Percentiles rank a stretch among this genome's conserved stretches.
These are phyloP conservation scores for Colletes gigas DNA, from an alignment of 1,140 invertebrate species.

Conservation along the genomic window DNA sequence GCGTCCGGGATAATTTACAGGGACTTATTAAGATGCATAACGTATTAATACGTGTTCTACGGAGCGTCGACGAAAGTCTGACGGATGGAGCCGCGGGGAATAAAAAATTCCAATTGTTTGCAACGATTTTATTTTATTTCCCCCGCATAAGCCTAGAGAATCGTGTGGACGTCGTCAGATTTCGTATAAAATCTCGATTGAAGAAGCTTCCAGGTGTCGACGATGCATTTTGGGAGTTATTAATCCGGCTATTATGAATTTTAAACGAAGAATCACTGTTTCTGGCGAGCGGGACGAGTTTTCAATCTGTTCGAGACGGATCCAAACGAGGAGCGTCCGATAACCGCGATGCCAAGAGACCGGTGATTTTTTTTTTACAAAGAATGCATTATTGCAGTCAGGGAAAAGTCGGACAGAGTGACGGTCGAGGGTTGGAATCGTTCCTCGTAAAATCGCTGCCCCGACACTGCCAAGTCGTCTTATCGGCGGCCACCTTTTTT, in stretches of 20 bases:
- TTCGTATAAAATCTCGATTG: too few species aligned
- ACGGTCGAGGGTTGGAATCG: constrained; percentile 8
- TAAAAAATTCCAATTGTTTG: too few species aligned
- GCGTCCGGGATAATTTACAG: constrained; percentile 22
- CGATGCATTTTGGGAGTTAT: not conserved
- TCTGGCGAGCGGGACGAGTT: too few species aligned
- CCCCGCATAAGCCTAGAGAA: too few species aligned
- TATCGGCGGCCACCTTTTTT: constrained; percentile 61
- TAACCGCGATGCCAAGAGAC: constrained; percentile 42
- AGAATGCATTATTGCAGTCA: constrained; percentile 43
- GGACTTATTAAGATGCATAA: constrained; percentile 17
- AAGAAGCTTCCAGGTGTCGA: too few species aligned
- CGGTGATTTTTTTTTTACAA: not conserved
- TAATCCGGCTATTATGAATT: not conserved
- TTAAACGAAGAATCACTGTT: not conserved
- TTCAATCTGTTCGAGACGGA: constrained; percentile 19
- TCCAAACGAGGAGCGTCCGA: constrained; percentile 50
- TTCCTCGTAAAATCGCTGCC: constrained; percentile 15
- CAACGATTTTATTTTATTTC: too few species aligned
- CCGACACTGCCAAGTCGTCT: constrained; percentile 54
- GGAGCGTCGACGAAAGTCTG: not conserved
- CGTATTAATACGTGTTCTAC: constrained; percentile 5
- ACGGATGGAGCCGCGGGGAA: not conserved
- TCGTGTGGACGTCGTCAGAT: too few species aligned
- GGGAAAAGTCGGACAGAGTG: not conserved